Base-by-base conservation (phyloP, 2,797 vertebrate species). In the Monodelphis domestica region DNA sequence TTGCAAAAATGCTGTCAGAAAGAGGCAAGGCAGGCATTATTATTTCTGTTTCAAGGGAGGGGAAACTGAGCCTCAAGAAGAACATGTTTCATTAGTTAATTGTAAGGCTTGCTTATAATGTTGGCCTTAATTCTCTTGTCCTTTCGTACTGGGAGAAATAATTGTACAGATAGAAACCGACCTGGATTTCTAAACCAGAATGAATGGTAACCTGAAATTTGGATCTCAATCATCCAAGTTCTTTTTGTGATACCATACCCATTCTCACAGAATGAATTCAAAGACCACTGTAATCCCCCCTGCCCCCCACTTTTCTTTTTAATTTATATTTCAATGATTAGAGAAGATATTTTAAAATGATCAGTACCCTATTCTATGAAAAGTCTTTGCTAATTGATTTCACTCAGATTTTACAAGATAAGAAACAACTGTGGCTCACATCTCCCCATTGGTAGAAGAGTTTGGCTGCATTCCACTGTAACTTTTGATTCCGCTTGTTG, bases 361-460 rank as follows among this genome's bases (percentile, higher is more conserved):
- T 52, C 24, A 90, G 89, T 33, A 70, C 53, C 10, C 26, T 12
- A 88, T 55, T 92, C 56, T 54, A 57, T 54, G 33, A 90, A 50
- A 84, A 88, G 45, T 78, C 45, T 11, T 88, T 56, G n/a, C 9
- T 1, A 89, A 33, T 89, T 87, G 45, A 38, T 52, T 50, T 84
- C 53, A 88, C 45, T 55, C 15, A 5, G 5, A 50, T 57, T 89
- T 92, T 70, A 93, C 0, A 90, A 24, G 11, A 96, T 89, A 97
- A 95, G 55, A 94, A 84, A 50, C 2, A 90, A 50, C 38, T 84
- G 88, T 78, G 56, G 97, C 99, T 99, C 98, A 99, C 99, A 91
- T 99, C 99, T 97, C 99, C 99, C 99, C 99, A 99, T 87, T 99
- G 99, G 98, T 99, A 99, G 98, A 99, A 99, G 95, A 99, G 99